These are phyloP conservation scores for Columbina picui DNA, from an alignment of 2,113 vertebrate genomes.

Conservation along the genomic window DNA sequence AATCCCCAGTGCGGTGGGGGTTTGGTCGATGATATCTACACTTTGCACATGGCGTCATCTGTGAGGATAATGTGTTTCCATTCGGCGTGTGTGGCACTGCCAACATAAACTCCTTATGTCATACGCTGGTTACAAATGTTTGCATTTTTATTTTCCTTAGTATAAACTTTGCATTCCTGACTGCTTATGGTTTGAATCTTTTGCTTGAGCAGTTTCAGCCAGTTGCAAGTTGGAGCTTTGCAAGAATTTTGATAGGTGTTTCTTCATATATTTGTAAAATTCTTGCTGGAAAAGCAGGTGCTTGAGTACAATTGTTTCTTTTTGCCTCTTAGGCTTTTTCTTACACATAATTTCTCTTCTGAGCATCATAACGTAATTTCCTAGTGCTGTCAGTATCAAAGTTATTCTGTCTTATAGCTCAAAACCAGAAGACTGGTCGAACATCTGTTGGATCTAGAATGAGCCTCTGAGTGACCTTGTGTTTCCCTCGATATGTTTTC, in stretches of 20 bases:
- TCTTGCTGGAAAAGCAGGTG: neutral
- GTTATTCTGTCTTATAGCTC: neutral
- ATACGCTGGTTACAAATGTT: neutral
- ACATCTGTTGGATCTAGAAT: neutral
- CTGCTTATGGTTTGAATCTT: neutral
- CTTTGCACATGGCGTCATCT: neutral
- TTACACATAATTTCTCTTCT: neutral
- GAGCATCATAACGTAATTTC: neutral
- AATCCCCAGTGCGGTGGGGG: neutral
- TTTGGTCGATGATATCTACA: neutral
- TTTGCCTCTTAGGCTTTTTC: neutral
- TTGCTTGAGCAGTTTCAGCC: neutral
- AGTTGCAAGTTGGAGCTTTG: neutral
- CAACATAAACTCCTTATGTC: constrained; percentile 43
- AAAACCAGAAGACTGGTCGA: neutral
- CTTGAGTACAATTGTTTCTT: neutral
- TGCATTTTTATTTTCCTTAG: constrained; percentile 34
- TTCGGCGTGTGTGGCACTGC: neutral
- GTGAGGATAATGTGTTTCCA: neutral
- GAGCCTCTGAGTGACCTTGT: neutral
- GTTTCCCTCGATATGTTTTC: neutral
- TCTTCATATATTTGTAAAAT: neutral
- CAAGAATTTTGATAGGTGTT: neutral
- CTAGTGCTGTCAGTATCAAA: neutral
- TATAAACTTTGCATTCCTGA: constrained; percentile 40